These are phyloP conservation scores for Eueides isabella DNA, from an alignment of 1,140 invertebrate genomes.

Conservation along the genomic window DNA sequence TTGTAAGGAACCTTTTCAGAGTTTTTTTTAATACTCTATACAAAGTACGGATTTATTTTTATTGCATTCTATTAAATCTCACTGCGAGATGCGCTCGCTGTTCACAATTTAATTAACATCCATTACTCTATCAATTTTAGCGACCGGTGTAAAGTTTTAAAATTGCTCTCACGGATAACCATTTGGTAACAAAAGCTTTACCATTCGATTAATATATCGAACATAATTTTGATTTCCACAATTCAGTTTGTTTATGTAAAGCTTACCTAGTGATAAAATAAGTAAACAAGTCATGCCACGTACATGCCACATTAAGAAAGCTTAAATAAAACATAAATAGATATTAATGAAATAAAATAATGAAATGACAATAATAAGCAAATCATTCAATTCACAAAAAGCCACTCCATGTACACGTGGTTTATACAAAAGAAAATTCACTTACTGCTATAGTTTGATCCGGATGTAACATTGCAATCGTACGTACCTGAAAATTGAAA, in stretches of 20 bases:
- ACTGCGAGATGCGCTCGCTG: background rate
- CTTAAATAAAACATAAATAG: background rate
- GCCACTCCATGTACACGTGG: background rate
- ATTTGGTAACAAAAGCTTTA: too few relatives aligned
- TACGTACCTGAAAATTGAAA: conserved; percentile 8
- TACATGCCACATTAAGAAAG: background rate
- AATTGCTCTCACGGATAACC: background rate
- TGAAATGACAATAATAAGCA: background rate
- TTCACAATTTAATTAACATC: background rate
- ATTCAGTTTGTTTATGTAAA: too few relatives aligned
- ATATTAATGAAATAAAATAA: too few relatives aligned
- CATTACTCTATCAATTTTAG: background rate
- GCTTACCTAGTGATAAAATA: too few relatives aligned
- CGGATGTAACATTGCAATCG: conserved; percentile 7
- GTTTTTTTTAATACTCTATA: background rate
- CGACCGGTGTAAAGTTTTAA: background rate
- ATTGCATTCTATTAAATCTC: background rate
- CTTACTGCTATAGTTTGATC: conserved; percentile 1
- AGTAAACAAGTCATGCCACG: too few relatives aligned
- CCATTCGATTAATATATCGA: too few relatives aligned
- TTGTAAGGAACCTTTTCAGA: too few relatives aligned
- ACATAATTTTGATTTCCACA: too few relatives aligned
- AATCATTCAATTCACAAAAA: background rate
- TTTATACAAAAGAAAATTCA: conserved; percentile 3
- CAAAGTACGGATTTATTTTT: background rate